Evolutionary conservation across 2,113 vertebrate species (phyloP).

Genomic region (Crotalus tigris): DNA sequence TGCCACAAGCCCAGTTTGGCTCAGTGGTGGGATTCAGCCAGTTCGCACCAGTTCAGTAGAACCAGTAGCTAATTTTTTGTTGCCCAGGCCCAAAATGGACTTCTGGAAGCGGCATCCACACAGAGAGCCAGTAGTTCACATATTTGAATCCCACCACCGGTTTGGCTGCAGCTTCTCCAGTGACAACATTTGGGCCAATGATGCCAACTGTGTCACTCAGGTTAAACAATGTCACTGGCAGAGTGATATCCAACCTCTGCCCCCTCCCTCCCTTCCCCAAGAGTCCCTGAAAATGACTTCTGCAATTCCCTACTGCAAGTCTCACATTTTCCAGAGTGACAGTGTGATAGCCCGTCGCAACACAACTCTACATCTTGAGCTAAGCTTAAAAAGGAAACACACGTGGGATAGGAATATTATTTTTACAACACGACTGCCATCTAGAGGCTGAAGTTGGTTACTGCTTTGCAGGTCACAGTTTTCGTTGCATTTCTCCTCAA

Average conservation of each 20-base stretch:
- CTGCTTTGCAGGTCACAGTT: not conserved
- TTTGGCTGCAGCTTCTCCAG: not conserved
- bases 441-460: not conserved
- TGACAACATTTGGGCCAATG: not conserved
- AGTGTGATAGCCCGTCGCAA: not conserved
- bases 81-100: no score
- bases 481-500: fast-evolving
- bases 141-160: no score
- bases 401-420: not conserved
- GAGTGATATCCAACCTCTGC: not conserved
- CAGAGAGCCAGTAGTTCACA: no score
- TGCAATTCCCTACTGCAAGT: not conserved
- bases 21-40: no score
- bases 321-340: not conserved
- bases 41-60: no score
- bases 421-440: not conserved
- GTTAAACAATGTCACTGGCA: not conserved
- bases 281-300: not conserved
- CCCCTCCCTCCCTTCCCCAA: not conserved
- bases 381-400: not conserved
- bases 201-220: not conserved
- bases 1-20: not conserved
- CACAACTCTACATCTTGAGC: not conserved
- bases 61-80: no score
- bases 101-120: no score